Evolutionary conservation across 2,113 vertebrate species (phyloP), one percentile per base, ranked within the genome.

Genomic region (Oenanthe oenanthe): DNA sequence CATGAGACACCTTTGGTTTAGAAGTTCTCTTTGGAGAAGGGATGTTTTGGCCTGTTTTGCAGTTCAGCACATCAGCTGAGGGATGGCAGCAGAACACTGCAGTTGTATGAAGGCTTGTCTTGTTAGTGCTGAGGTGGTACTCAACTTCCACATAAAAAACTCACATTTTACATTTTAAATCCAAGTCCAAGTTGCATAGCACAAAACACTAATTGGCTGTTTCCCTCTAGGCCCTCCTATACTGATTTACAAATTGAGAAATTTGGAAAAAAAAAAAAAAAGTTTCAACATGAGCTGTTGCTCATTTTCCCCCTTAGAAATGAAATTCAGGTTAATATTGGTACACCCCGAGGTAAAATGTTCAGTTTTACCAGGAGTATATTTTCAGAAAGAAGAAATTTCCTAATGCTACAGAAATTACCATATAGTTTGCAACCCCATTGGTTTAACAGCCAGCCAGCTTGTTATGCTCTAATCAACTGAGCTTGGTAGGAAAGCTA

Each of bases 51-150:
- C 19, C 13, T 78, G 1, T 60, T 94, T 72, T 88, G 70, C 66
- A 92, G 67, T 76, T 89, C 28, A 71, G 40, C 47, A 24, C 22
- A 19, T 53, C 51, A 29, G 5, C 67, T 79, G 82, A 80, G 43
- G 13, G 85, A n/a, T 73, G 56, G 63, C 83, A 92, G 72, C 67
- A 90, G 60, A 92, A 47, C 67, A 29, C 42, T 68, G 40, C 72
- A 21, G 6, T 40, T 51, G 26, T 22, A 22, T 0, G 0, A 90
- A 38, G 32, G 53, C 20, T 45, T 38, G 28, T 26, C 40, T n/a
- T 29, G 11, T 70, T 43, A 45, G 12, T 29, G 21, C 75, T 60
- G 47, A 18, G 36, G 5, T 21, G 58, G n/a, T 31, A 13, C 19
- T 31, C 16, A 26, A 7, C 24, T 72, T 47, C 13, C 48, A 45